Evolutionary conservation across 1,140 invertebrate genomes (phyloP).

Genomic region (Thaumetopoea pityocampa): DNA sequence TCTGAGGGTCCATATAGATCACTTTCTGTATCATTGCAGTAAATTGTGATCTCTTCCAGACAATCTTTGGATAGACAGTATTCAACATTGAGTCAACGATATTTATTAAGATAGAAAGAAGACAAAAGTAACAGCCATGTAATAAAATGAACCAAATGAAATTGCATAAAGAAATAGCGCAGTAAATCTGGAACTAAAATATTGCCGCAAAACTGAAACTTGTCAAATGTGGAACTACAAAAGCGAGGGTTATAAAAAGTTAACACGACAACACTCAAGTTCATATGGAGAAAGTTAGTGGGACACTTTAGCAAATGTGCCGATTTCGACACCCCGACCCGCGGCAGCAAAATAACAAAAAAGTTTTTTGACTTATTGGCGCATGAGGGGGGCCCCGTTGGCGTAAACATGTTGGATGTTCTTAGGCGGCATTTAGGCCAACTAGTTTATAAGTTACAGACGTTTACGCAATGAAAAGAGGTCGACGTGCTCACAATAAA

Average conservation of each 20-base stretch:
- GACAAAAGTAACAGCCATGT: conserved; percentile 3
- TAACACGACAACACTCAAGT: conserved; percentile 38
- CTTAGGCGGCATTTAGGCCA: conserved; percentile 34
- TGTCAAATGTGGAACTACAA: conserved; percentile 34
- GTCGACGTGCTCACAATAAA: conserved; percentile 5
- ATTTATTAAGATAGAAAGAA: conserved; percentile 1
- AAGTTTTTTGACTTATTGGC: conserved; percentile 50
- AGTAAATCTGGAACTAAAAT: conserved; percentile 6
- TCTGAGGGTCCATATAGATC: no score
- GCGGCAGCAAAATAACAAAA: conserved; percentile 38
- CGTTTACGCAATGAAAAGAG: conserved; percentile 20
- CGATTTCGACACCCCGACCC: conserved; percentile 44
- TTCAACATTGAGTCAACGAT: no score
- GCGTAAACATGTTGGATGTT: conserved; percentile 52
- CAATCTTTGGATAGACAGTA: no score
- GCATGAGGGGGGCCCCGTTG: conserved; percentile 10
- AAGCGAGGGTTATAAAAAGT: conserved; percentile 45
- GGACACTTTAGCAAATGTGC: conserved; percentile 53
- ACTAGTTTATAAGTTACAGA: conserved; percentile 35
- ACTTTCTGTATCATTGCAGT: no score
- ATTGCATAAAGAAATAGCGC: conserved; percentile 5
- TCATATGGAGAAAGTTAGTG: conserved; percentile 55
- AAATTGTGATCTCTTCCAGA: no score
- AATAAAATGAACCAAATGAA: conserved; percentile 9
- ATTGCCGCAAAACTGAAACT: conserved; percentile 17